Evolutionary conservation across 2,113 vertebrate genomes (phyloP).

Genomic region (Sander lucioperca): DNA sequence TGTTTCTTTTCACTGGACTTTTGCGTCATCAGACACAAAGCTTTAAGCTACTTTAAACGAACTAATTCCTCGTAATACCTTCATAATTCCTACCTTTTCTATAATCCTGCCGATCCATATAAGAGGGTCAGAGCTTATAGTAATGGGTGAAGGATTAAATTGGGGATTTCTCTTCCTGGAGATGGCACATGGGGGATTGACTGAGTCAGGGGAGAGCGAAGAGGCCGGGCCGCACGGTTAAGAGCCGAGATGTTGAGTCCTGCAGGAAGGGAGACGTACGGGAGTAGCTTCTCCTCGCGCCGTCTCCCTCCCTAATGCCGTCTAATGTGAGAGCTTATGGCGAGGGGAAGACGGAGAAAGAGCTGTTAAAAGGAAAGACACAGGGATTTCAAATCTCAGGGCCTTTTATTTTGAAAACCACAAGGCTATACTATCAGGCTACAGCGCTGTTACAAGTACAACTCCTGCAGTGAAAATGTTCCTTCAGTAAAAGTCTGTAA

Average conservation of each 20-base stretch:
- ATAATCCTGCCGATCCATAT: conserved; percentile 70
- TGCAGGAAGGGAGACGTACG: conserved; percentile 33
- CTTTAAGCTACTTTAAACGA: conserved; percentile 62
- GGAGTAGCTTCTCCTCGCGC: conserved; percentile 43
- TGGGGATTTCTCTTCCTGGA: conserved; percentile 38
- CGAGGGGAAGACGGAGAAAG: conserved; percentile 37
- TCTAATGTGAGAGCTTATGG: conserved; percentile 72
- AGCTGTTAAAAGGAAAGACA: conserved; percentile 53
- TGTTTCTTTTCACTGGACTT: not conserved
- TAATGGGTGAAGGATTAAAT: conserved; percentile 60
- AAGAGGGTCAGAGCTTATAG: conserved; percentile 66
- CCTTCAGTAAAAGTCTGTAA: too few relatives aligned
- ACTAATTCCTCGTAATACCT: conserved; percentile 69
- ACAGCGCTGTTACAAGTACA: too few relatives aligned
- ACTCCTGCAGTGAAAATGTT: too few relatives aligned
- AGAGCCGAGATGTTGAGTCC: conserved; percentile 65
- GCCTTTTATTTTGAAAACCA: too few relatives aligned
- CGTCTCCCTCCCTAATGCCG: conserved; percentile 56
- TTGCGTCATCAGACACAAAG: conserved; percentile 52
- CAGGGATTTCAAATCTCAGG: conserved; percentile 8
- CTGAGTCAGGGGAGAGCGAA: conserved; percentile 11
- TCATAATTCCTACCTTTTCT: conserved; percentile 61
- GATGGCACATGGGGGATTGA: conserved; percentile 55
- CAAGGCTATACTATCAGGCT: too few relatives aligned
- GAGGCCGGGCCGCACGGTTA: conserved; percentile 38